Conservation (phyloP, 2,113 vertebrate species). For the Burhinus oedicnemus region DNA sequence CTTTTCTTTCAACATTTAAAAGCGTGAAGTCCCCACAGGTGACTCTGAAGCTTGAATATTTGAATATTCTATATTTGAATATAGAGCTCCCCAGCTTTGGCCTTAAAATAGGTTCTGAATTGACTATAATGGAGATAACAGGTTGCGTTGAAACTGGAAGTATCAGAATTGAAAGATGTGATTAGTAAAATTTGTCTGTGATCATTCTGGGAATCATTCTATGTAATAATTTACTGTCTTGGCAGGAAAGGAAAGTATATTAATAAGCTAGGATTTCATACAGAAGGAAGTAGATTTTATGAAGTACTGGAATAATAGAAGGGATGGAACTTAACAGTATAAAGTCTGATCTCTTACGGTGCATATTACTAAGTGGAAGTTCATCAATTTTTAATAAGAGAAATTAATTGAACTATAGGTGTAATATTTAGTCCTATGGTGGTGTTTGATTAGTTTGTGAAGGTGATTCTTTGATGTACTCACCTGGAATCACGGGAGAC, state of each 20-base stretch:
- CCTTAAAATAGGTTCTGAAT: background rate
- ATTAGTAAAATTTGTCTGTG: background rate
- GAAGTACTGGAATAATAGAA: background rate
- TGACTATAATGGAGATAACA: background rate
- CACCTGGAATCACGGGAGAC: background rate
- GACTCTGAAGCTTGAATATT: background rate
- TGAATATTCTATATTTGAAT: background rate
- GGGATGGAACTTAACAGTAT: background rate
- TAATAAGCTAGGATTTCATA: background rate
- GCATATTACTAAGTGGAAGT: background rate
- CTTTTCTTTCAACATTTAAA: background rate
- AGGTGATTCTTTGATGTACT: background rate
- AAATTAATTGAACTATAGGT: background rate
- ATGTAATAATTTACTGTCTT: background rate
- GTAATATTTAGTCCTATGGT: background rate
- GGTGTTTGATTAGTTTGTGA: background rate
- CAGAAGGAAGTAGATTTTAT: background rate
- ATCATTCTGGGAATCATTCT: background rate
- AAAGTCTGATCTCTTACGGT: background rate
- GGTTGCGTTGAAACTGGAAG: background rate
- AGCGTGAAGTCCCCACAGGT: background rate
- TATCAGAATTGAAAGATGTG: background rate
- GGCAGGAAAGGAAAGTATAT: background rate
- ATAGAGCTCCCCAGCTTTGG: background rate
- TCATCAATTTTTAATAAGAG: background rate